Evolutionary conservation across 2,113 vertebrate species (phyloP), one percentile per base, ranked within the genome.

Genomic region (Dolichallabes microphthalmus): DNA sequence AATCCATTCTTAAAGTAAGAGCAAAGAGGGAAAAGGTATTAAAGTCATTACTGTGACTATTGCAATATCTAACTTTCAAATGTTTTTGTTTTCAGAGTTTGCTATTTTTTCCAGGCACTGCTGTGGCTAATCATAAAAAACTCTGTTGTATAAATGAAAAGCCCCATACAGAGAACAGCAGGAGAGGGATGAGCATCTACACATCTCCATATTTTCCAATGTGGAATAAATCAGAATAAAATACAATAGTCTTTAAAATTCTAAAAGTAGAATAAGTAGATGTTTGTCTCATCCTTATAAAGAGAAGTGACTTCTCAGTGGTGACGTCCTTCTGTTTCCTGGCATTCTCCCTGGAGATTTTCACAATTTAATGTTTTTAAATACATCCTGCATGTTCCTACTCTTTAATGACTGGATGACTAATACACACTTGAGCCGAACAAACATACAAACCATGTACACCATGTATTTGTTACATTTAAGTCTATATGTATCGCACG

Each of bases 301-400:
- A 58, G 50, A 6, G 35, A 14, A 39, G 50, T 25, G 80, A 27
- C 52, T 50, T 73, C 61, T 63, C 60, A 27, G 45, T 32, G 25
- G 64, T 55, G 27, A 69, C 55, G 66, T 73, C 61, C 30, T 61
- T 53, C 68, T 85, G 55, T 60, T 73, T 86, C 55, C 61, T 79
- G 53, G 55, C 27, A 63, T 55, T 81, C 55, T 22, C 19, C 32
- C 32, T 71, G 63, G 55, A 85, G 83, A 79, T 32, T 52, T 75
- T 39, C 4, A 52, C 80, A 58, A 74, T 75, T 35, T 71, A 77
- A 19, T 32, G 69, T 71, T 83, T 45, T 87, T 74, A 75, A 85
- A 82, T 66, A 69, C n/a, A 85, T 30, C 27, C 25, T 80, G 66
- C 80, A 82, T 53, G 15, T 63, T 88, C 63, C 58, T 57, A 53